Evolutionary conservation across 2,113 vertebrate genomes (phyloP).

Genomic region (Silurus asotus): DNA sequence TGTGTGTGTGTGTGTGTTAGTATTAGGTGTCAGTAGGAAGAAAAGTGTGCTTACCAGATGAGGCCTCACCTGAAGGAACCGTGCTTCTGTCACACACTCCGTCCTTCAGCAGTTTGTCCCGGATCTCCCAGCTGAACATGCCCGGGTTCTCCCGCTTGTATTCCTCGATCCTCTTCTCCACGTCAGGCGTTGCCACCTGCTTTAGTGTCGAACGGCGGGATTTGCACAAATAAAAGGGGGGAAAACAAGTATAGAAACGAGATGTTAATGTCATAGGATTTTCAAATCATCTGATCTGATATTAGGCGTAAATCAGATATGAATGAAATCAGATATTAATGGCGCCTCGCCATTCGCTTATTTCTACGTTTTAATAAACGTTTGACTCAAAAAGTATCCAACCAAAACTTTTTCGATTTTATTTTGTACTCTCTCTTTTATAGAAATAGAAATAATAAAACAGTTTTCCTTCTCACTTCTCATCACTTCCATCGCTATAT

Average conservation of each 20-base stretch:
- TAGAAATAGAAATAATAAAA: background rate
- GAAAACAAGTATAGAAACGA: conserved; percentile 1
- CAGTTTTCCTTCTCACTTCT: background rate
- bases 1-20: background rate
- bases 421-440: background rate
- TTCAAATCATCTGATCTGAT: background rate
- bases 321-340: background rate
- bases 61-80: conserved; percentile 98
- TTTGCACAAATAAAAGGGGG: background rate
- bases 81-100: conserved; percentile 97
- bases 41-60: conserved; percentile 80
- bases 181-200: conserved; percentile 98
- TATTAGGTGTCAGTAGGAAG: conserved; percentile 54
- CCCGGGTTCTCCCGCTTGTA: conserved; percentile 97
- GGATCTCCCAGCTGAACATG: conserved; percentile 99
- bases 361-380: background rate
- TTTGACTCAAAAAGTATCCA: background rate
- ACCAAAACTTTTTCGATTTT: background rate
- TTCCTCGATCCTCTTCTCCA: conserved; percentile 98
- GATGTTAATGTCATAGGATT: conserved; percentile 9
- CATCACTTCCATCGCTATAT: background rate
- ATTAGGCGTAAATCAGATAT: background rate
- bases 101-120: conserved; percentile 95
- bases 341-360: background rate
- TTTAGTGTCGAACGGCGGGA: conserved; percentile 66